Conservation (phyloP, 2,888 invertebrate species). For the Dryococelus australis region DNA sequence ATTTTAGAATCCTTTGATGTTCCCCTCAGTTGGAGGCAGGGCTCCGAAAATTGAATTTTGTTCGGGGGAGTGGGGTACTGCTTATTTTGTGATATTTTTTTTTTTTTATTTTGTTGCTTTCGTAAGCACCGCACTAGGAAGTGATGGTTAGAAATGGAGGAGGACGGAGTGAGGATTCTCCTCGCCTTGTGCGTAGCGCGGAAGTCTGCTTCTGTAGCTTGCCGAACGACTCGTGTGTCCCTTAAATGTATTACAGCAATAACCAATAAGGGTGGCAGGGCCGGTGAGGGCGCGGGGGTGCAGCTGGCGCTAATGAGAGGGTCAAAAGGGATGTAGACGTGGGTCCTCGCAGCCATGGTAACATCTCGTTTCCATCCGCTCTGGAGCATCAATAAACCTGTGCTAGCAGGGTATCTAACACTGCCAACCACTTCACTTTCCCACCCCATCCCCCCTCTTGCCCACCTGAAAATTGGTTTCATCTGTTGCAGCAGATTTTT, state of each 20-base stretch:
- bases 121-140: background rate
- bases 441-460: background rate
- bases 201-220: background rate
- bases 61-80: background rate
- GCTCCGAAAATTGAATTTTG: slow-evolving; percentile 16
- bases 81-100: background rate
- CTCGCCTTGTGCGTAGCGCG: background rate
- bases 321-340: background rate
- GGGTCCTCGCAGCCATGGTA: background rate
- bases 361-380: background rate
- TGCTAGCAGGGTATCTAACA: background rate
- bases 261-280: background rate
- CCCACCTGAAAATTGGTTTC: background rate
- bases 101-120: background rate
- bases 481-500: background rate
- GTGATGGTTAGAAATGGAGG: no score
- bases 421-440: background rate
- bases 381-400: background rate
- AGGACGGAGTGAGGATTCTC: background rate
- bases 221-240: background rate
- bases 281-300: background rate
- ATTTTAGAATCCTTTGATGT: slow-evolving; percentile 16
- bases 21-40: background rate
- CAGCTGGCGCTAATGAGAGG: background rate
- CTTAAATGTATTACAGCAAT: background rate